A percentile compares a stretch with the other conserved stretches of the same genome.
phyloP scores from a whole-genome alignment of 1,140 invertebrate genomes.

The Drosophila nikananu region DNA sequence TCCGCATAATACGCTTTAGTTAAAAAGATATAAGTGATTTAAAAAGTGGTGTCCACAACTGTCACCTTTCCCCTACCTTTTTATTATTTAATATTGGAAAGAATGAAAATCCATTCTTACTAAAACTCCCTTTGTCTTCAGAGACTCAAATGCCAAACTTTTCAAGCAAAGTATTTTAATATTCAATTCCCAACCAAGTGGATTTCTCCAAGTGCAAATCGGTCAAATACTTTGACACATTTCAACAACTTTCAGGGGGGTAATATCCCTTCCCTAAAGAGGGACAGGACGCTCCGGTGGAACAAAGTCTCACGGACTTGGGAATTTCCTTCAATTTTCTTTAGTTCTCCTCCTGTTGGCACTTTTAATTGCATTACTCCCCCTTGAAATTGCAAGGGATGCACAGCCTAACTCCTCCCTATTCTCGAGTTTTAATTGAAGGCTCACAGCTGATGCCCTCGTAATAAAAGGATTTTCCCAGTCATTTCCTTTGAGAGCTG shows the following conservation, averaged over 20 bases:
- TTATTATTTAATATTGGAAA: too few species aligned
- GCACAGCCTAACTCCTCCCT: conserved; percentile 14
- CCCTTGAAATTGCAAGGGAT: conserved; percentile 58
- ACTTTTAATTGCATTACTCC: conserved; percentile 75
- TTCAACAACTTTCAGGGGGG: conserved; percentile 6
- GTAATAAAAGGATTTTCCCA: conserved; percentile 13
- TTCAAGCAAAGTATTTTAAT: background rate
- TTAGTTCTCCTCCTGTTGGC: conserved; percentile 44
- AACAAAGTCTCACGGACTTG: conserved; percentile 30
- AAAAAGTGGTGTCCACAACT: too few species aligned
- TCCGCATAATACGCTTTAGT: too few species aligned
- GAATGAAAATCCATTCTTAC: background rate
- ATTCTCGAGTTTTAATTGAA: conserved; percentile 73
- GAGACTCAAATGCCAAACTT: background rate
- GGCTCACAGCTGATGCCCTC: conserved; percentile 62
- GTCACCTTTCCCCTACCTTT: too few species aligned
- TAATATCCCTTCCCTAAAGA: background rate
- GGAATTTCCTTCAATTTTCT: conserved; percentile 44
- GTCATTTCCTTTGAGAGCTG: conserved; percentile 47
- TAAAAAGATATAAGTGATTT: too few species aligned
- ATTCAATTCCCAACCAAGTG: background rate
- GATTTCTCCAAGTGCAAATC: conserved; percentile 16
- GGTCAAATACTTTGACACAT: conserved; percentile 20
- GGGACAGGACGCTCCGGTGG: conserved; percentile 18
- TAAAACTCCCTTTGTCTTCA: background rate